Evolutionary conservation across 2,888 invertebrate genomes (phyloP), one percentile per base, ranked within the genome.

Genomic region (Corythucha ciliata): DNA sequence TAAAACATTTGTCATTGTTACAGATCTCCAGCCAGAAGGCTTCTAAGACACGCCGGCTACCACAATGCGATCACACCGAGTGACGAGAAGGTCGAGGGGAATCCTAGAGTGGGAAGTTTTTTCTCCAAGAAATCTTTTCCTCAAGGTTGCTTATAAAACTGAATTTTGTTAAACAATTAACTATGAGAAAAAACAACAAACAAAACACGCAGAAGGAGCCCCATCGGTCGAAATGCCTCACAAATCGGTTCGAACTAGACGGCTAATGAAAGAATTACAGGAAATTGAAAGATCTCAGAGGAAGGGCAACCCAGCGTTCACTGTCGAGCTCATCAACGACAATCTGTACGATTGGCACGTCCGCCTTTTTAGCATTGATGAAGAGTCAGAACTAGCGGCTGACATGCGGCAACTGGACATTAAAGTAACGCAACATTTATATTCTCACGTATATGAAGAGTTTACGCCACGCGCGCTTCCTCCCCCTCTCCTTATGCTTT

Each of bases 281-380:
- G 86, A 87, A 68, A 80, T 87, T 63, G 83, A 86, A 65, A 76
- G 80, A 62, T 70, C 78, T 56, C 84, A 86, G 66, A 75, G 75
- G 61, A 76, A 74, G 61, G 74, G 78, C 56, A 81, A 83, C 60
- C 81, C 85, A 3, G 73, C 81, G 14, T 89, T 88, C 65, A 83
- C 81, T 60, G 88, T 86, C 61, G 88, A 88, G 65, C 72, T 89
- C 55, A 83, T 88, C 40, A 84, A 86, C 65, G 88, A 89, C 68
- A 87, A 85, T 69, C 72, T 89, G 32, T 89, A 81, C 70, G 89
- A 89, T 68, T 89, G 89, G 89, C 81, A 87, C 67, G 84, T 87
- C 54, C 78, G 85, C 56, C 71, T 89, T 63, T 80, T 80, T 67
- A 80, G 81, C 65, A 79, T 89, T 61, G 89, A 89, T 70, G 79